Conservation (phyloP, 2,113 vertebrate genomes). For the Charina bottae region DNA sequence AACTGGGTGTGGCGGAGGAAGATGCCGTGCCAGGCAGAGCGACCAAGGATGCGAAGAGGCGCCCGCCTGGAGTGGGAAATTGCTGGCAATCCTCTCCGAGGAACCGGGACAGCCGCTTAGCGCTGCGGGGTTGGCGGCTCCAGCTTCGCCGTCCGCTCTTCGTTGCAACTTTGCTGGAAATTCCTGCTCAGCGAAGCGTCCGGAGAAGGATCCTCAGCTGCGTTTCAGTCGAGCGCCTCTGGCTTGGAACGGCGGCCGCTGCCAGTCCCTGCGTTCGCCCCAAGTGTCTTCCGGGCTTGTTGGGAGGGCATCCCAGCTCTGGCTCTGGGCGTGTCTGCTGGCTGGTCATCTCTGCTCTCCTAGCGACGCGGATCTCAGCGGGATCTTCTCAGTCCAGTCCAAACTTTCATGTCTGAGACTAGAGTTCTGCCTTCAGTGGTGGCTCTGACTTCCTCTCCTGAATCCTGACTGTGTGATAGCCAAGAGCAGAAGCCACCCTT, state of each 20-base stretch:
- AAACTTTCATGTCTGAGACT: constrained; percentile 40
- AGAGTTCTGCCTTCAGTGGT: constrained; percentile 40
- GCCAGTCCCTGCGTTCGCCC: neutral
- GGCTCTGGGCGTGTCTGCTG: neutral
- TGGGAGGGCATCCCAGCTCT: neutral
- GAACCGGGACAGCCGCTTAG: neutral
- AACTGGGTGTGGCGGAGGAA: constrained; percentile 60
- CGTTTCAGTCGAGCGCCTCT: neutral
- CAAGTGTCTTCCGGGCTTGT: neutral
- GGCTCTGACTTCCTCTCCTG: constrained; percentile 19
- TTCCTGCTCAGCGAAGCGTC: neutral
- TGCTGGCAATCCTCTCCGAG: neutral
- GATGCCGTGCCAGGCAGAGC: constrained; percentile 52
- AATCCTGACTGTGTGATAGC: neutral
- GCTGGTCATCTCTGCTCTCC: rapidly evolving
- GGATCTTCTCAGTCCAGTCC: constrained; percentile 37
- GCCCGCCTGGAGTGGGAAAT: constrained; percentile 13
- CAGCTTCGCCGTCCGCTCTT: neutral
- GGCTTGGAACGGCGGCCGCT: neutral
- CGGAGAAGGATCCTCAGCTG: neutral
- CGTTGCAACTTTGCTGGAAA: constrained; percentile 39
- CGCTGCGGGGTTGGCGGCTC: neutral
- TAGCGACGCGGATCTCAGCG: neutral
- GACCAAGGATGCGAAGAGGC: constrained; percentile 33
- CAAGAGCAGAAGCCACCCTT: neutral